phyloP scores from a whole-genome alignment of 2,797 vertebrate genomes.

The Pangasius larnaudii region DNA sequence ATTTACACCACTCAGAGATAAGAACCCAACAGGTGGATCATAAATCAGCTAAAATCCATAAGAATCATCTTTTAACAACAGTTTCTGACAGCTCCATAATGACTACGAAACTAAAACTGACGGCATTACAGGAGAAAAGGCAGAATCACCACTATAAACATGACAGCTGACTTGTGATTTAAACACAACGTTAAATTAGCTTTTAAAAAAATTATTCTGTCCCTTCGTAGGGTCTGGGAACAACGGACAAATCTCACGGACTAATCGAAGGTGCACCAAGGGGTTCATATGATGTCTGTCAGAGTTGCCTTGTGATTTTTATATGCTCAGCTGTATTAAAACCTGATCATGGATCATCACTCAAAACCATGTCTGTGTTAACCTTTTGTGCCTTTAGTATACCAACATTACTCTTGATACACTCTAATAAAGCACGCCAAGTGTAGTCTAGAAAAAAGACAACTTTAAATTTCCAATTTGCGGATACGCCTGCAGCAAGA shows the following conservation, averaged over 20 bases:
- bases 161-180: conserved; percentile 13
- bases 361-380: neutral
- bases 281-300: neutral
- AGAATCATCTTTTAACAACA: conserved; percentile 5
- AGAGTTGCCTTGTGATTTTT: conserved; percentile 9
- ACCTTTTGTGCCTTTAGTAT: neutral
- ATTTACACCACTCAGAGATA: neutral
- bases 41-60: neutral
- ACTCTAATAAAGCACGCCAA: conserved; percentile 1
- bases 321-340: neutral
- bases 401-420: neutral
- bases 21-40: neutral
- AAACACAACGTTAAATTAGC: neutral
- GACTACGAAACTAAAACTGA: conserved; percentile 17
- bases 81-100: conserved; percentile 8
- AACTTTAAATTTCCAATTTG: conserved; percentile 27
- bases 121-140: conserved; percentile 5
- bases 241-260: neutral
- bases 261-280: neutral
- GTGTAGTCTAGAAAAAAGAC: neutral
- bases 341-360: conserved; percentile 12
- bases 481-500: conserved; percentile 25
- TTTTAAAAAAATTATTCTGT: neutral
- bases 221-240: neutral
- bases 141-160: conserved; percentile 26